These are phyloP conservation scores for Diceros bicornis DNA, from an alignment of 2,797 vertebrate genomes.

Conservation along the genomic window DNA sequence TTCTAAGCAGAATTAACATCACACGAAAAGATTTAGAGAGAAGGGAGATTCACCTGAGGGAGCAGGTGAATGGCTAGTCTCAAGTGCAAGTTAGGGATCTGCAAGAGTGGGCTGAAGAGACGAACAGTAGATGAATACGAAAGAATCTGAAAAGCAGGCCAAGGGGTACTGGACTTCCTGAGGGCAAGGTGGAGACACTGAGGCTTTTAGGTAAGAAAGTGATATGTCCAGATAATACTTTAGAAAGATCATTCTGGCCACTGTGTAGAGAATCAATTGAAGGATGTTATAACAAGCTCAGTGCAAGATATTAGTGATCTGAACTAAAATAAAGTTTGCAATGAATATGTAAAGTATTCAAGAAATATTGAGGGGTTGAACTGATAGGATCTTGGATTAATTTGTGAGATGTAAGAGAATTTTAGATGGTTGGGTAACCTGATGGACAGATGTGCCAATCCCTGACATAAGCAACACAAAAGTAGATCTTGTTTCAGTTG, in stretches of 20 bases:
- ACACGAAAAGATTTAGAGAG: not conserved
- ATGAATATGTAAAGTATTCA: not conserved
- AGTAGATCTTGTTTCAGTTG: not conserved
- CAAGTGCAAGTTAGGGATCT: too few relatives aligned
- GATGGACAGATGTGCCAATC: not conserved
- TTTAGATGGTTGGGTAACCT: not conserved
- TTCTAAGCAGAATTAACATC: not conserved
- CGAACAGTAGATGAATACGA: not conserved
- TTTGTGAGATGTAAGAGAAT: not conserved
- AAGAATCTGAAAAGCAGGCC: not conserved
- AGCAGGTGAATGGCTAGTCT: too few relatives aligned
- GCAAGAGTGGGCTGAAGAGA: not conserved
- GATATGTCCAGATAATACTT: not conserved
- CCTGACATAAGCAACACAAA: not conserved
- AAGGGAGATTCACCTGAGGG: not conserved
- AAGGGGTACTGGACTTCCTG: not conserved
- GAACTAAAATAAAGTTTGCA: not conserved
- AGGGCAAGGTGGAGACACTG: not conserved
- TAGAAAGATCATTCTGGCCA: not conserved
- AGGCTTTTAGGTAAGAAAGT: not conserved
- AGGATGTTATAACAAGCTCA: not conserved
- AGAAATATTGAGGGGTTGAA: not conserved
- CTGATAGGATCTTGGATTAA: not conserved
- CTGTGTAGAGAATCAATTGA: not conserved
- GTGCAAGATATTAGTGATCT: not conserved